Conservation (phyloP, 2,888 invertebrate genomes). For the Hybos culiciformis region DNA sequence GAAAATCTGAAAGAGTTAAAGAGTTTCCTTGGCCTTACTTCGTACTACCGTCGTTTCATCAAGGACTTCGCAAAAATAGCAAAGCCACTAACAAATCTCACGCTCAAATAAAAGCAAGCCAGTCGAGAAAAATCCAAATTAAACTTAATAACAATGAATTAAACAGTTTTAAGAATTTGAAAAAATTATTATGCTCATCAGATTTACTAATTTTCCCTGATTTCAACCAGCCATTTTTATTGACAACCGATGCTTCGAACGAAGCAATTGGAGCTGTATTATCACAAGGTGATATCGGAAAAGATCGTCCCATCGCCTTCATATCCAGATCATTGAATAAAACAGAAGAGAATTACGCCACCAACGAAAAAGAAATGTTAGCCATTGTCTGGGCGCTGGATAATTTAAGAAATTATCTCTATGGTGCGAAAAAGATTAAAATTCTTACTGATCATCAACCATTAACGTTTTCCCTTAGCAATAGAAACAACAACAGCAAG, state of each 20-base stretch:
- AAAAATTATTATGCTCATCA: conserved; percentile 2
- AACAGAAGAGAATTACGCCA: conserved; percentile 2
- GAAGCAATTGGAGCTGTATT: conserved; percentile 3
- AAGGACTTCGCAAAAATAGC: not conserved
- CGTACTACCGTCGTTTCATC: not conserved
- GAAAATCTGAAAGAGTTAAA: conserved; percentile 7
- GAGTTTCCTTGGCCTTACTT: conserved; percentile 6
- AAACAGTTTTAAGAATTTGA: not conserved
- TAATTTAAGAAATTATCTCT: conserved; percentile 7
- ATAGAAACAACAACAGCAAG: no score
- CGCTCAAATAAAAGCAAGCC: not conserved
- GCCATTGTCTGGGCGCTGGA: conserved; percentile 6
- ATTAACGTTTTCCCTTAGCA: no score
- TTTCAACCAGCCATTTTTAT: conserved; percentile 2
- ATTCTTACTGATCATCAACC: no score
- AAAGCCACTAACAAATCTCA: not conserved
- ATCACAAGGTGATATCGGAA: not conserved
- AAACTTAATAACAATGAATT: not conserved
- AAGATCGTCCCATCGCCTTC: not conserved
- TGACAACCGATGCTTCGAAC: conserved; percentile 5
- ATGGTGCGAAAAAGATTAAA: not conserved
- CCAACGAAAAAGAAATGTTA: no score
- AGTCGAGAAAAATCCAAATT: not conserved
- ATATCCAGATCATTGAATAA: not conserved
- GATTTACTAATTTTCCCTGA: conserved; percentile 5